phyloP scores from a whole-genome alignment of 2,797 vertebrate genomes.

The Tragopan temminckii region DNA sequence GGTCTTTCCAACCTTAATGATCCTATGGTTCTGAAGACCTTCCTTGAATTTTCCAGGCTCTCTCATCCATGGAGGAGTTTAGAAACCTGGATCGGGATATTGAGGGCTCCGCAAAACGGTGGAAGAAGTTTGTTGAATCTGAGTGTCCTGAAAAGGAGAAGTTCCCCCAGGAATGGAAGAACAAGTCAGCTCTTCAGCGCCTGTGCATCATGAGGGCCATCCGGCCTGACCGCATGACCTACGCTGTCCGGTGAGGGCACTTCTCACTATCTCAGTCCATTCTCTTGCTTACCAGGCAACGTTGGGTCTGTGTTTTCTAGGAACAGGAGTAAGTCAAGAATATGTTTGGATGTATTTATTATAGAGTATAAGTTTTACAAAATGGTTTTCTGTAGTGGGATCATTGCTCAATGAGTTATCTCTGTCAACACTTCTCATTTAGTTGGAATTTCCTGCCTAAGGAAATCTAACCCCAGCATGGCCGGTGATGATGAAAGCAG shows the following conservation, averaged over 20 bases:
- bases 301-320: background rate
- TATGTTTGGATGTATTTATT: background rate
- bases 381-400: background rate
- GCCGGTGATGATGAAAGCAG: background rate
- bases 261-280: background rate
- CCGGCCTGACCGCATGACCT: constrained; percentile 92
- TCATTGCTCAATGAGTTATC: background rate
- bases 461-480: background rate
- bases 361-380: background rate
- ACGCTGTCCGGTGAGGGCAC: constrained; percentile 86
- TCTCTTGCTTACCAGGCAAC: background rate
- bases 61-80: constrained; percentile 93
- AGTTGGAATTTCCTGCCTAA: background rate
- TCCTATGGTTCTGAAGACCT: background rate
- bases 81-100: constrained; percentile 93
- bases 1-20: no score
- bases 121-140: constrained; percentile 95
- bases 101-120: constrained; percentile 93
- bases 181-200: constrained; percentile 89
- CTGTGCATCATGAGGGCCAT: constrained; percentile 93
- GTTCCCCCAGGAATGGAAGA: constrained; percentile 97
- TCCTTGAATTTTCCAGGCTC: constrained; percentile 80
- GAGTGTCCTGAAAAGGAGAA: constrained; percentile 96
- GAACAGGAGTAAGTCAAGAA: background rate
- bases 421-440: background rate